phyloP scores from a whole-genome alignment of 2,888 invertebrate genomes.

The Graphium colonna region DNA sequence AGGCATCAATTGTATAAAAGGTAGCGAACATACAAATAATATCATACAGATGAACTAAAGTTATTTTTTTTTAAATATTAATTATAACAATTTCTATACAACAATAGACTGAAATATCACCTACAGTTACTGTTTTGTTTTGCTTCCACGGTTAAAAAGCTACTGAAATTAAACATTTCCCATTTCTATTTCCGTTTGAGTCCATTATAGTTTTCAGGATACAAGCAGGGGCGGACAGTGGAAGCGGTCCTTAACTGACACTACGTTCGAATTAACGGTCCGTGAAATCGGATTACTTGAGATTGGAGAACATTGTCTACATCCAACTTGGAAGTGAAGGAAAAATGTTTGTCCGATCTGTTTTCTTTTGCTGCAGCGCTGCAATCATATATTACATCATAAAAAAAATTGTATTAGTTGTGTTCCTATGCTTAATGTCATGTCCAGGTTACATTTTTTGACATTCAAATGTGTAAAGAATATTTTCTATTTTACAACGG shows the following conservation, averaged over 20 bases:
- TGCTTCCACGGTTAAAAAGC: background rate
- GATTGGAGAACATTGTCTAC: conserved; percentile 3
- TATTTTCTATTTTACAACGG: no score
- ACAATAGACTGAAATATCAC: no score
- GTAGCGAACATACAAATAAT: no score
- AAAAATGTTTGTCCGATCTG: background rate
- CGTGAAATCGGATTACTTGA: conserved; percentile 10
- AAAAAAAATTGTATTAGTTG: background rate
- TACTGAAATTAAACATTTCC: background rate
- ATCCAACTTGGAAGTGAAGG: background rate
- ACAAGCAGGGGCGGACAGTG: conserved; percentile 5
- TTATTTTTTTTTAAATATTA: no score
- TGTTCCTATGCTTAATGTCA: no score
- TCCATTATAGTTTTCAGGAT: background rate
- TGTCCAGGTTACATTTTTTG: no score
- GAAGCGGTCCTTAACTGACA: conserved; percentile 7
- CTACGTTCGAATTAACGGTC: conserved; percentile 2
- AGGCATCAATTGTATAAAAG: no score
- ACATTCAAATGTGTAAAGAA: no score
- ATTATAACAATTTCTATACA: no score
- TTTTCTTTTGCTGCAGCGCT: conserved; percentile 30
- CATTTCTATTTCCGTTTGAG: background rate
- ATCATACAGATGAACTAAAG: no score
- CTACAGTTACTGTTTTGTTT: no score
- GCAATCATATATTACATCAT: background rate